Conservation (phyloP, 2,797 vertebrate species). For the Psittacula echo region DNA sequence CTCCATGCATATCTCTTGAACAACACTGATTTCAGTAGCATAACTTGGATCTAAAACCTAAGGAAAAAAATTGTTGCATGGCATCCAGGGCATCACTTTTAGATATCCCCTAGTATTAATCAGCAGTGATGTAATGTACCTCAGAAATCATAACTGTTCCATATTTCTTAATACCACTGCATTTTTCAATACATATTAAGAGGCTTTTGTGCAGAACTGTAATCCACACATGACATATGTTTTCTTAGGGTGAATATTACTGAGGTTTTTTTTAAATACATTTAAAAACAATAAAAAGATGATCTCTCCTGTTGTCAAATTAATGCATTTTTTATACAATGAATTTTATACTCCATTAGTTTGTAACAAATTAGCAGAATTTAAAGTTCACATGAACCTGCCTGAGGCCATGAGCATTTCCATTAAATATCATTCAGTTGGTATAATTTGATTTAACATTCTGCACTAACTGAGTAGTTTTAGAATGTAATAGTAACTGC, state of each 20-base stretch:
- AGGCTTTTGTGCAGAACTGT: neutral
- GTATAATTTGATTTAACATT: neutral
- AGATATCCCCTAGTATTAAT: neutral
- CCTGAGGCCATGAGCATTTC: neutral
- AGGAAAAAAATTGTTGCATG: neutral
- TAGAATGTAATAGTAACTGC: neutral
- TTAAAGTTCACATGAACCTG: neutral
- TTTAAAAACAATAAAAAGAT: neutral
- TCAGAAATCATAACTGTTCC: neutral
- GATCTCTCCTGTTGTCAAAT: neutral
- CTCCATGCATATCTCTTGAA: neutral
- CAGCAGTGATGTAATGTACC: neutral
- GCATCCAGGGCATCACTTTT: neutral
- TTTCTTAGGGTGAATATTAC: neutral
- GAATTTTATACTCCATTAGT: neutral
- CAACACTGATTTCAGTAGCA: neutral
- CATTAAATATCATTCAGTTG: neutral
- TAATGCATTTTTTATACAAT: neutral
- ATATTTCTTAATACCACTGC: neutral
- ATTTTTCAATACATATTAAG: neutral
- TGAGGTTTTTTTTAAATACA: neutral
- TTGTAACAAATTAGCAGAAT: constrained; percentile 1
- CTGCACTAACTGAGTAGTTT: neutral
- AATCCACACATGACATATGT: neutral
- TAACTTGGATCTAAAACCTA: neutral